Conservation (phyloP, 2,113 vertebrate species). For the Promerops cafer region DNA sequence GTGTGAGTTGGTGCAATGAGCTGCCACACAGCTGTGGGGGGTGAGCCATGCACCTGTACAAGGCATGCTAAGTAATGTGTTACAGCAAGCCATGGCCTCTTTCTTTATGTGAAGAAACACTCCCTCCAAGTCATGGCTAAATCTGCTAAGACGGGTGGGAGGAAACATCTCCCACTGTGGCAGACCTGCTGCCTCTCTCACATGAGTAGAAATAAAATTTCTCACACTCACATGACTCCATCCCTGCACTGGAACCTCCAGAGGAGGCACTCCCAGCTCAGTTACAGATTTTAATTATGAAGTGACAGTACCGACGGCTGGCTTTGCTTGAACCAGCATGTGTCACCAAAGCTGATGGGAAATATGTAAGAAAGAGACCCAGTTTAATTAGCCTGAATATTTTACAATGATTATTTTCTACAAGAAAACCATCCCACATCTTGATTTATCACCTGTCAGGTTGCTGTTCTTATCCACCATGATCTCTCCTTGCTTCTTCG, state of each 20-base stretch:
- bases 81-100: neutral
- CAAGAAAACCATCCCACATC: constrained; percentile 52
- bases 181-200: neutral
- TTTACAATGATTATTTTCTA: constrained; percentile 53
- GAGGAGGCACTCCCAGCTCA: constrained; percentile 7
- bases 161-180: neutral
- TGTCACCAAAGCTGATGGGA: constrained; percentile 57
- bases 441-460: constrained; percentile 58
- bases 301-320: constrained; percentile 42
- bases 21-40: neutral
- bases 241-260: neutral
- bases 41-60: neutral
- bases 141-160: neutral
- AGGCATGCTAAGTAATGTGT: neutral
- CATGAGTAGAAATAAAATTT: neutral
- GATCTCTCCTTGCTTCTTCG: constrained; percentile 1
- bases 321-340: constrained; percentile 49
- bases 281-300: constrained; percentile 66
- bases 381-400: constrained; percentile 76
- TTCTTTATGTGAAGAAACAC: neutral
- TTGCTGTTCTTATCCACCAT: constrained; percentile 61
- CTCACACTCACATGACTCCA: neutral
- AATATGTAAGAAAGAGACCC: constrained; percentile 54
- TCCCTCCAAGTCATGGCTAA: neutral
- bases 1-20: neutral